Evolutionary conservation across 2,888 invertebrate genomes (phyloP).

Genomic region (Bellardia pandia): DNA sequence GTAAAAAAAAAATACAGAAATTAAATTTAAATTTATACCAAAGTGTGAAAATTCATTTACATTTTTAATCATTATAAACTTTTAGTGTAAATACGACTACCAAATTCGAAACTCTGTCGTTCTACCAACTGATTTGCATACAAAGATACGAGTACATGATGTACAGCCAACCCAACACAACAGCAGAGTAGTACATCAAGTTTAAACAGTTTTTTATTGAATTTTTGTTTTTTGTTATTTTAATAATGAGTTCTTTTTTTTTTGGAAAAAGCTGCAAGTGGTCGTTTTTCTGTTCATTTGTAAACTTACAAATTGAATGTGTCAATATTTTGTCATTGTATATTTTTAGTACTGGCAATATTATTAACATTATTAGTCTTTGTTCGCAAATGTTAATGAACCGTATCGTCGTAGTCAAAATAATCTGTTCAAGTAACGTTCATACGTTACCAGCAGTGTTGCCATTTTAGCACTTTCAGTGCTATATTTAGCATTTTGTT

Average conservation of each 20-base stretch:
- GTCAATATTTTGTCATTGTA: constrained; percentile 67
- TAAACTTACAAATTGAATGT: constrained; percentile 67
- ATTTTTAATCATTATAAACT: constrained; percentile 80
- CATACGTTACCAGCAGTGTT: neutral
- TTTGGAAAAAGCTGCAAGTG: neutral
- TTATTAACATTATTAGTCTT: constrained; percentile 7
- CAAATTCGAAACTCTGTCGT: constrained; percentile 34
- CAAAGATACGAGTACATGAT: constrained; percentile 46
- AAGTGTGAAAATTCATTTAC: constrained; percentile 83
- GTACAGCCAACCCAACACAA: constrained; percentile 4
- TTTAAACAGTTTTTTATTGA: constrained; percentile 19
- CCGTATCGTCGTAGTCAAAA: constrained; percentile 53
- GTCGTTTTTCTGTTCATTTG: constrained; percentile 34
- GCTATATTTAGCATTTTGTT: no score
- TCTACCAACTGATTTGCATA: constrained; percentile 60
- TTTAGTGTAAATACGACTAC: constrained; percentile 56
- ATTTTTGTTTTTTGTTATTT: constrained; percentile 42
- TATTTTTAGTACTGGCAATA: constrained; percentile 27
- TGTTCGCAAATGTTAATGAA: constrained; percentile 71
- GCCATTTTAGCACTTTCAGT: no score
- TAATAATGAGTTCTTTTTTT: constrained; percentile 37
- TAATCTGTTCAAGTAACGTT: neutral
- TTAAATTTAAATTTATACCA: constrained; percentile 53
- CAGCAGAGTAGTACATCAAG: constrained; percentile 10
- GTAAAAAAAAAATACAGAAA: neutral